phyloP scores from a whole-genome alignment of 2,797 vertebrate species.

The Falco novaeseelandiae region DNA sequence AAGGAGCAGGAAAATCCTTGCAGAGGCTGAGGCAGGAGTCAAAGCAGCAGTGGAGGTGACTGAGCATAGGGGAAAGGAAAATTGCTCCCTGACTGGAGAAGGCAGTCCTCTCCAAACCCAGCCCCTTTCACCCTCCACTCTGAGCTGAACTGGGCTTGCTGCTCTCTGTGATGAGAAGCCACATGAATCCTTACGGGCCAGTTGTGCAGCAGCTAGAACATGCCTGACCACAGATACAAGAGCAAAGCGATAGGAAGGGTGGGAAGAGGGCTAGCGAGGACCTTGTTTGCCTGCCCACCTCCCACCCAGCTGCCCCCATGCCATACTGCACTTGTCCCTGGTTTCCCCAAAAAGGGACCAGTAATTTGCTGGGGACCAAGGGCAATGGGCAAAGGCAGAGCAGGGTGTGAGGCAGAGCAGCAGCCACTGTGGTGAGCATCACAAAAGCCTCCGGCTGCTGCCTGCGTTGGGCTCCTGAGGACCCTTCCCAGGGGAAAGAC shows the following conservation, averaged over 20 bases:
- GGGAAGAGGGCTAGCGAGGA: neutral
- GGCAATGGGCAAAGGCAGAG: neutral
- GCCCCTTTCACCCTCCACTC: neutral
- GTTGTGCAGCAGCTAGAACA: neutral
- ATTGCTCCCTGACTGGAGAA: neutral
- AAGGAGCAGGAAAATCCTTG: slow-evolving; percentile 7
- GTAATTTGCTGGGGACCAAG: neutral
- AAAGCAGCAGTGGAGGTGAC: rapidly evolving
- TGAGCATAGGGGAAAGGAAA: neutral
- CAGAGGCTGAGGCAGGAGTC: neutral
- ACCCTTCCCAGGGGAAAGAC: neutral
- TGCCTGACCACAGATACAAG: neutral
- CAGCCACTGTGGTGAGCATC: rapidly evolving
- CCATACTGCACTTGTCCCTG: neutral
- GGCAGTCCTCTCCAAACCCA: neutral
- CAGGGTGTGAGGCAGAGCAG: neutral
- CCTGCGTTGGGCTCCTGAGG: rapidly evolving
- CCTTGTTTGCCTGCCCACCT: neutral
- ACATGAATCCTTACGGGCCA: neutral
- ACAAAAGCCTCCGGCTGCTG: neutral
- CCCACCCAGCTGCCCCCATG: neutral
- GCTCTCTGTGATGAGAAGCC: neutral
- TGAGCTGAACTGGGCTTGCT: neutral
- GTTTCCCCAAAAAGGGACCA: neutral
- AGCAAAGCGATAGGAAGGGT: neutral